Conservation (phyloP, 2,113 vertebrate species). For the Patagioenas fasciata region DNA sequence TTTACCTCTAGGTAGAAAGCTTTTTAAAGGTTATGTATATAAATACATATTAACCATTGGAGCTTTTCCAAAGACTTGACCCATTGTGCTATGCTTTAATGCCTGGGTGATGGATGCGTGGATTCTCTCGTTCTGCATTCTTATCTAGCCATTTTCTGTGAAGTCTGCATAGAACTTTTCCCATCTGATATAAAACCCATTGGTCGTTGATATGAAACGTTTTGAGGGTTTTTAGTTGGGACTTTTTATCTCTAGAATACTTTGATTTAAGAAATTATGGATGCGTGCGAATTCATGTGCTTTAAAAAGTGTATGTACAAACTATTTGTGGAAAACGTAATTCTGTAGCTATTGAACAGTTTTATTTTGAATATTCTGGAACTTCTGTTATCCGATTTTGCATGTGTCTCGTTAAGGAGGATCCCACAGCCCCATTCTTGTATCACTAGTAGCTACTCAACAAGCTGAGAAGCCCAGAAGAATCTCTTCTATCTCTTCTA, state of each 20-base stretch:
- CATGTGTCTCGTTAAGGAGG: rapidly evolving
- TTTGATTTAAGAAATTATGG: background rate
- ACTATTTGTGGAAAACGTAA: background rate
- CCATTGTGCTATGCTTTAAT: background rate
- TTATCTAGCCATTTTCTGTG: background rate
- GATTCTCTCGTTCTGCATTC: background rate
- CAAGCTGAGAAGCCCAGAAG: background rate
- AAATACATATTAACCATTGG: too few relatives aligned
- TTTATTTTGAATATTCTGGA: background rate
- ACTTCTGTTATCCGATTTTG: background rate
- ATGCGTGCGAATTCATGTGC: rapidly evolving
- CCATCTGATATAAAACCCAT: background rate
- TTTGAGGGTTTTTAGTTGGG: background rate
- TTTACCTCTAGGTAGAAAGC: background rate
- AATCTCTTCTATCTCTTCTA: background rate
- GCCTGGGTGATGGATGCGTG: background rate
- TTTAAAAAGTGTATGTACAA: background rate
- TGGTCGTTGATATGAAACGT: background rate
- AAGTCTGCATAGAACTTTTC: background rate
- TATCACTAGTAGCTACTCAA: background rate
- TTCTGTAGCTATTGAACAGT: background rate
- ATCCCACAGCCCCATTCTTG: background rate
- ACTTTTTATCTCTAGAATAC: background rate
- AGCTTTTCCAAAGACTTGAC: background rate
- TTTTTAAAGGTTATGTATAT: background rate